Evolutionary conservation across 1,140 invertebrate species (phyloP), one percentile per base, ranked within the genome.

Genomic region (Dendrolimus punctatus): DNA sequence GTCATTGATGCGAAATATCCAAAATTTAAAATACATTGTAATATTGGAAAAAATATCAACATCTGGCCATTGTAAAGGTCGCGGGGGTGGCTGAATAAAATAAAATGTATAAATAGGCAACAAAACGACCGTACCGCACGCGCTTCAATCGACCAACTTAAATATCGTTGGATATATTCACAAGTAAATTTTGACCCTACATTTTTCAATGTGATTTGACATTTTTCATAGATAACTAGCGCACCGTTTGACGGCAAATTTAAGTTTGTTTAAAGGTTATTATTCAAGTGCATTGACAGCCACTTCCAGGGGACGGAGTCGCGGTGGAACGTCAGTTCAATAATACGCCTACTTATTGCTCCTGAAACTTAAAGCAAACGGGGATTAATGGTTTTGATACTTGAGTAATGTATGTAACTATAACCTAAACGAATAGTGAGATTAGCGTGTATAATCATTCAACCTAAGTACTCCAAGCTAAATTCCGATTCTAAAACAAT

Each of bases 221-320:
- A 23, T 23, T 23, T 23, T 23, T 23, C 23, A 23, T 23, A 23
- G 23, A 23, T 3, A 23, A 23, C 23, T 23, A 23, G 23, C 23
- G 23, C 23, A 23, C 1, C 23, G 23, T 1, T 23, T 23, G 23
- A 2, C 23, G 23, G 23, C 23, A 23, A 23, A 23, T 1, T 23
- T 23, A 23, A 2, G 23, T 23, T 23, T 23, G 23, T 23, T 23
- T 23, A 2, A 23, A 23, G 23, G 23, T 64, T 76, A 82, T 80
- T 80, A 83, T 85, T 85, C 74, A 80, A 73, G 69, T 64, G 57
- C 75, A 85, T 82, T 82, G 81, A 85, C 81, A 85, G 77, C 71
- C 71, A 85, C 81, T 85, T 82, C 79, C 77, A 81, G 62, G 57
- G 71, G 55, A 52, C 73, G 57, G 60, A 62, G 40, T 41, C 53